Conservation (phyloP, 2,113 vertebrate genomes). For the Petaurus breviceps region DNA sequence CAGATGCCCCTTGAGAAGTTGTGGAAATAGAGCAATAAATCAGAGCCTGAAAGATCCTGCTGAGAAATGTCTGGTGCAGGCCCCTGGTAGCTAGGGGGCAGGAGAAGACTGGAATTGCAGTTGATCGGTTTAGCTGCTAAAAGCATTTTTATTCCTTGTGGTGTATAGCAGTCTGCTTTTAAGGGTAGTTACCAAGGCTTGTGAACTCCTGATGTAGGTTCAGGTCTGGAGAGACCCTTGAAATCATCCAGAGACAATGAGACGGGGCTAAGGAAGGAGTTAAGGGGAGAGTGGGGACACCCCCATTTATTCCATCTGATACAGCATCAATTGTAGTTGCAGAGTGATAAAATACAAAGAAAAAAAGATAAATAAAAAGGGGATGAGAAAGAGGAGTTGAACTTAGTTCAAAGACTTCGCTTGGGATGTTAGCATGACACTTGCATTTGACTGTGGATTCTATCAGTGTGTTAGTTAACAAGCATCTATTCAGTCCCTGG, state of each 20-base stretch:
- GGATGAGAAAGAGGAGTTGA: neutral
- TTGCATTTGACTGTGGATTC: neutral
- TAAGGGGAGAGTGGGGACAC: constrained; percentile 27
- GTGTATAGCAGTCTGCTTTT: constrained; percentile 14
- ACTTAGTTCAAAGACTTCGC: neutral
- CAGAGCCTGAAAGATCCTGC: constrained; percentile 13
- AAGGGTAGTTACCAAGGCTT: too few relatives aligned
- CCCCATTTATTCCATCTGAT: neutral
- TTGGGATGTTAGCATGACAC: neutral
- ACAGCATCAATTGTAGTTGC: neutral
- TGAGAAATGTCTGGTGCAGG: constrained; percentile 27
- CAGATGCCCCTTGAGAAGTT: constrained; percentile 13
- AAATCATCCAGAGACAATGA: neutral
- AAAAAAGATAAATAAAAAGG: neutral
- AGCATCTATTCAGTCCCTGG: too few relatives aligned
- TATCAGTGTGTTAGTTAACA: neutral
- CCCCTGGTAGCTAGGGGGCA: constrained; percentile 18
- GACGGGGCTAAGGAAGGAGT: neutral
- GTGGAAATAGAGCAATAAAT: neutral
- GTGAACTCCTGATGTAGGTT: neutral
- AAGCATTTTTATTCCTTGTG: constrained; percentile 37
- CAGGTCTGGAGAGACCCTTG: neutral
- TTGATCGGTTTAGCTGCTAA: constrained; percentile 37
- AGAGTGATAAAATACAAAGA: constrained; percentile 20
- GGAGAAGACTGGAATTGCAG: constrained; percentile 36